These are phyloP conservation scores for Patiria pectinifera DNA, from an alignment of 53 echinoderm and acorn worm species.

Conservation along the genomic window DNA sequence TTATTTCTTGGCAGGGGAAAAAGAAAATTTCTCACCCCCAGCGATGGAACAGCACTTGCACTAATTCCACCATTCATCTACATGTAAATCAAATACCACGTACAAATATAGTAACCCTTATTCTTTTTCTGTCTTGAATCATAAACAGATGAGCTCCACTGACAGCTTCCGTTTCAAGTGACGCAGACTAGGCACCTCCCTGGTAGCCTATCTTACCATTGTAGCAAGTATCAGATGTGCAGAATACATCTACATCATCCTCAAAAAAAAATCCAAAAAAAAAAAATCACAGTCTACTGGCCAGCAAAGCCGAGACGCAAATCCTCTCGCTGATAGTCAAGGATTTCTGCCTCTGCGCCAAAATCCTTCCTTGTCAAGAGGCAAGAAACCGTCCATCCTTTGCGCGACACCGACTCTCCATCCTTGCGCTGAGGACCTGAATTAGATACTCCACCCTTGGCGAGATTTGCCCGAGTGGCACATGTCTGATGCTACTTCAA, in stretches of 20 bases:
- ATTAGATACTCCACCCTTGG: slow-evolving; percentile 4
- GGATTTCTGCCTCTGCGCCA: background rate
- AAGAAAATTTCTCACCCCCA: no score
- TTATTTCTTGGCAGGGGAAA: no score
- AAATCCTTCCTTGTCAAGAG: background rate
- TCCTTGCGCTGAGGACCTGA: background rate
- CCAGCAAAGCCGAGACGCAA: background rate
- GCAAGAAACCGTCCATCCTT: background rate
- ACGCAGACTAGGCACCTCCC: background rate
- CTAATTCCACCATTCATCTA: no score
- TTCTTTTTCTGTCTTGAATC: background rate
- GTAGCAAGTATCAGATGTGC: background rate
- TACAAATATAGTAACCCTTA: no score
- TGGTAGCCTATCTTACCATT: background rate
- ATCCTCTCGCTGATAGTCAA: background rate
- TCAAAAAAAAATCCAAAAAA: background rate
- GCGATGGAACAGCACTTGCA: no score
- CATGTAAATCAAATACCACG: no score
- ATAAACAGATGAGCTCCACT: background rate
- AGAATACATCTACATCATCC: background rate
- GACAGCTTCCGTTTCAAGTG: background rate
- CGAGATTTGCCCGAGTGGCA: background rate
- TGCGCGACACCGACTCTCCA: background rate
- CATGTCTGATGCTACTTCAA: slow-evolving; percentile 2
- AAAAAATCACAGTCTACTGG: background rate